Conservation (phyloP, 1,140 invertebrate species). For the Coboldia fuscipes region DNA sequence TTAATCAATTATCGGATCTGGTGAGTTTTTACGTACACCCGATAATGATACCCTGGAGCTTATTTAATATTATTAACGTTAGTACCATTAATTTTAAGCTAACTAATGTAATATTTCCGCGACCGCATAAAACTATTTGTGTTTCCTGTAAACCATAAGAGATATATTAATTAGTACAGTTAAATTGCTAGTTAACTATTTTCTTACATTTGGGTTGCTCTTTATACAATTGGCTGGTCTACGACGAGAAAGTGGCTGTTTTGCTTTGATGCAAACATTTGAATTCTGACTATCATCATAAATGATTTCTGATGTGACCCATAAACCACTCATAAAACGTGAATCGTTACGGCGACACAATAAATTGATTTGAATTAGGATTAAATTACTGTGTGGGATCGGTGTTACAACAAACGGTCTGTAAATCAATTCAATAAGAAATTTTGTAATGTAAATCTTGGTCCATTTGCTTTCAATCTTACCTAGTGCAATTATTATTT, state of each 20-base stretch:
- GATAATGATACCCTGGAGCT: background rate
- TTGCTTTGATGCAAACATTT: conserved; percentile 37
- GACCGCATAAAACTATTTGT: background rate
- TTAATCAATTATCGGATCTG: no score
- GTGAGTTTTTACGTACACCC: no score
- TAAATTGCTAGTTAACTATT: background rate
- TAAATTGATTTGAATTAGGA: conserved; percentile 59
- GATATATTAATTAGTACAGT: background rate
- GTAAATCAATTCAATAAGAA: conserved; percentile 9
- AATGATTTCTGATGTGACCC: conserved; percentile 18
- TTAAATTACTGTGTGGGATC: conserved; percentile 62
- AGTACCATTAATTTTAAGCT: conserved; percentile 1
- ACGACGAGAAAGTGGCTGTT: conserved; percentile 31
- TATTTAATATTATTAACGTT: conserved; percentile 6
- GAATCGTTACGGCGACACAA: conserved; percentile 30
- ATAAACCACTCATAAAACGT: conserved; percentile 37
- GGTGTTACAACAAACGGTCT: conserved; percentile 64
- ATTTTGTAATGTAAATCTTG: background rate
- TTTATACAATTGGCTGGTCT: conserved; percentile 42
- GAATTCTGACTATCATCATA: conserved; percentile 23
- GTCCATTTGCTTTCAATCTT: conserved; percentile 16
- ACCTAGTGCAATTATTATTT: conserved; percentile 17
- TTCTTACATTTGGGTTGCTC: conserved; percentile 42
- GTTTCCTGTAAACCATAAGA: background rate
- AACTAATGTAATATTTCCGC: background rate